A percentile compares a stretch with the other conserved stretches of the same genome.
Evolutionary conservation across 2,888 invertebrate genomes (phyloP).

Genomic region (Entomobrya multifasciata): DNA sequence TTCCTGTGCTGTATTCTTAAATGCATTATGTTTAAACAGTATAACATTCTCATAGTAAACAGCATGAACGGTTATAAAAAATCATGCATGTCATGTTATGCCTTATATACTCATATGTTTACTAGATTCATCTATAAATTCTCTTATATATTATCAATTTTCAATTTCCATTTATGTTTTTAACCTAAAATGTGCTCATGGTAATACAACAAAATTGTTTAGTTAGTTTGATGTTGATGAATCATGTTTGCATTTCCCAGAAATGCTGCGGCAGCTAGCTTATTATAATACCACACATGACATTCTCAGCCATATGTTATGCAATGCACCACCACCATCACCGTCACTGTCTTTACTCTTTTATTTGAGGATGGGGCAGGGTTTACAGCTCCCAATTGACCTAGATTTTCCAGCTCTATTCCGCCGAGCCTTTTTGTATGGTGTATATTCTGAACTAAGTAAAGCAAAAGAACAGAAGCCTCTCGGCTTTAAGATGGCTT

Average conservation of each 20-base stretch:
- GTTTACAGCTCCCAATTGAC: slow-evolving; percentile 64
- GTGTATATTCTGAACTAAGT: background rate
- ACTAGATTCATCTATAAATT: no score
- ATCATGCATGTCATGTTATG: no score
- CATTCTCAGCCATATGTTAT: slow-evolving; percentile 21
- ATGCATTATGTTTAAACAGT: no score
- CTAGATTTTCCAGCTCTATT: slow-evolving; percentile 44
- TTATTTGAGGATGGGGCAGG: slow-evolving; percentile 21
- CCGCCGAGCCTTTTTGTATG: background rate
- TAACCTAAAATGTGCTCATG: background rate
- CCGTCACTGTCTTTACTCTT: background rate
- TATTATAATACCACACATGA: background rate
- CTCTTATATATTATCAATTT: background rate
- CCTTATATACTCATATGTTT: no score
- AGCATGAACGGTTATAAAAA: no score
- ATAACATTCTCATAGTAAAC: no score
- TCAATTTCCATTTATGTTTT: background rate
- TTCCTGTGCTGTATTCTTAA: no score
- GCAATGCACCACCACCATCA: background rate
- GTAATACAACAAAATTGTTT: background rate
- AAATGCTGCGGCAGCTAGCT: slow-evolving; percentile 39
- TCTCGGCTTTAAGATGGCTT: background rate
- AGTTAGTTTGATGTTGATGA: no score
- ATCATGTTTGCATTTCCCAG: slow-evolving; percentile 28
- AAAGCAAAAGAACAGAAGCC: background rate